Conservation (phyloP, 2,113 vertebrate genomes). For the Vombatus ursinus region DNA sequence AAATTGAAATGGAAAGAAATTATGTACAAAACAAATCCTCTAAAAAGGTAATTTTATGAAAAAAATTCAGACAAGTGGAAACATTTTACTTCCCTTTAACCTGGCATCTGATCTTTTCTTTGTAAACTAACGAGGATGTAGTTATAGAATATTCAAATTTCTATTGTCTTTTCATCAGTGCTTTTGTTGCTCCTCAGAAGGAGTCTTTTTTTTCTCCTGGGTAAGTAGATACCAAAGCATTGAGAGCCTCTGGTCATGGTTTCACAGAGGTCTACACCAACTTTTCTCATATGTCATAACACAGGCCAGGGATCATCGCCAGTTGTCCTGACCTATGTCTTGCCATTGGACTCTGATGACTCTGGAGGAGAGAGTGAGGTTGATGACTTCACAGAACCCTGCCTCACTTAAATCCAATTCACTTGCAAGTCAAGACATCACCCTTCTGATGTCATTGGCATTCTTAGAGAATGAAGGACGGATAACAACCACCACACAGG, state of each 20-base stretch:
- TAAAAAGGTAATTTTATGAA: constrained; percentile 18
- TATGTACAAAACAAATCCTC: neutral
- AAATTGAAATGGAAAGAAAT: constrained; percentile 36
- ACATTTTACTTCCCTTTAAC: neutral
- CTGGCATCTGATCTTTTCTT: neutral
- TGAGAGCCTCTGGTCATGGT: constrained; percentile 53
- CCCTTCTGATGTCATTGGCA: neutral
- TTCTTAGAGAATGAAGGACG: neutral
- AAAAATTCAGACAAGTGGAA: constrained; percentile 29
- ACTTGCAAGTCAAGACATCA: neutral
- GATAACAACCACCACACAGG: constrained; percentile 18
- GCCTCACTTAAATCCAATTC: neutral
- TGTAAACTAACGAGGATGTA: constrained; percentile 9
- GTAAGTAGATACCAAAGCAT: constrained; percentile 50
- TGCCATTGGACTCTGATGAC: neutral
- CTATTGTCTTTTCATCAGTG: constrained; percentile 23
- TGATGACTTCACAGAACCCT: neutral
- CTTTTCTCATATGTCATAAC: constrained; percentile 56
- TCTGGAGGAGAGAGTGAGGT: neutral
- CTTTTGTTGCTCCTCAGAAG: constrained; percentile 25
- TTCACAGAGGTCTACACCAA: constrained; percentile 55
- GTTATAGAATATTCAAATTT: constrained; percentile 34
- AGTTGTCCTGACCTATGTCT: neutral
- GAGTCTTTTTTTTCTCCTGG: constrained; percentile 6
- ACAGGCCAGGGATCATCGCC: neutral